A percentile compares a stretch with the other conserved stretches of the same genome.
Evolutionary conservation across 2,888 invertebrate species (phyloP).

Genomic region (Lepetodrilus schrolli): DNA sequence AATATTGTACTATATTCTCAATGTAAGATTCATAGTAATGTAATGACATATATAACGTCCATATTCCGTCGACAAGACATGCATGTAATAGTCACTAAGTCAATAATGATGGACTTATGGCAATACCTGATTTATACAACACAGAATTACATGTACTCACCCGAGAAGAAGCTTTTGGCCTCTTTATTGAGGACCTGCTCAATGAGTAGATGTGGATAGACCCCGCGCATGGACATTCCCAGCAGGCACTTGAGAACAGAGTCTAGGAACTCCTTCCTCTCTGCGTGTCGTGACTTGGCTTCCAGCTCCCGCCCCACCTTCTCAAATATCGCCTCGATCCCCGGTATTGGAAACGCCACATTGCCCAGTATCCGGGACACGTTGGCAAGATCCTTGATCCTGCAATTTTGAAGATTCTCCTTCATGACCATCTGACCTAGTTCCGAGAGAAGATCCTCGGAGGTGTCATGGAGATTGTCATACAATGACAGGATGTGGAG

Average conservation of each 20-base stretch:
- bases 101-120: too few species aligned
- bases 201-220: background rate
- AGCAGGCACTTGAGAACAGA: background rate
- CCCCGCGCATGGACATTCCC: constrained; percentile 8
- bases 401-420: background rate
- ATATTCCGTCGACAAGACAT: too few species aligned
- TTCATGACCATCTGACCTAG: background rate
- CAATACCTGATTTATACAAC: too few species aligned
- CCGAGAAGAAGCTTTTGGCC: too few species aligned
- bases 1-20: too few species aligned
- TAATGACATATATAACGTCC: too few species aligned
- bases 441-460: background rate
- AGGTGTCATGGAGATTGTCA: constrained; percentile 3
- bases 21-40: too few species aligned
- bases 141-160: background rate
- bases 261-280: background rate
- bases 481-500: background rate
- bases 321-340: background rate
- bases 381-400: constrained; percentile 4
- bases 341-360: background rate
- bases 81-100: too few species aligned
- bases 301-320: background rate
- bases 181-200: background rate
- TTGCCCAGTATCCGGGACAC: background rate
- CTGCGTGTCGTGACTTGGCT: background rate